Percentiles rank a stretch among this genome's conserved stretches.
phyloP scores from a whole-genome alignment of 2,113 vertebrate species.

The Connochaetes taurinus region DNA sequence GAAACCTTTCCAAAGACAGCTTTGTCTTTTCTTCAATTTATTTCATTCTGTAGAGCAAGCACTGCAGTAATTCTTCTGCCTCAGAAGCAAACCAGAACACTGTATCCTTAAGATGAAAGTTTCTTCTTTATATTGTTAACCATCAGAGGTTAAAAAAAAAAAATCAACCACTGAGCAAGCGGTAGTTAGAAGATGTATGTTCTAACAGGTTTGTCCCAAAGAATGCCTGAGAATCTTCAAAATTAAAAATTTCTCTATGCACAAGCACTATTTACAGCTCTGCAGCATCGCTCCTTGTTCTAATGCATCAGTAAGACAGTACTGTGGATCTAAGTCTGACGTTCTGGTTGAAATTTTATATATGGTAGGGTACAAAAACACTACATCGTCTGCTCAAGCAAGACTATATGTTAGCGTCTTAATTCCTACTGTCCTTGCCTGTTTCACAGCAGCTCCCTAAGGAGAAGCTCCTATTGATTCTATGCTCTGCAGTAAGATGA shows the following conservation, averaged over 20 bases:
- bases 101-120: conserved; percentile 79
- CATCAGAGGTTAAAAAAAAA: conserved; percentile 54
- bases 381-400: conserved; percentile 78
- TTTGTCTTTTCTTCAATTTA: conserved; percentile 74
- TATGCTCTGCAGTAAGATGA: conserved; percentile 92
- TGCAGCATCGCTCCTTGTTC: conserved; percentile 78
- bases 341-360: conserved; percentile 76
- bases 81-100: conserved; percentile 65
- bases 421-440: conserved; percentile 81
- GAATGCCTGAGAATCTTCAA: conserved; percentile 74
- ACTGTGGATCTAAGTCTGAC: conserved; percentile 74
- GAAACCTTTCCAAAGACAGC: conserved; percentile 69
- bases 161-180: conserved; percentile 56
- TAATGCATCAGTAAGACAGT: conserved; percentile 74
- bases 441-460: conserved; percentile 86
- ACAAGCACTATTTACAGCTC: conserved; percentile 80
- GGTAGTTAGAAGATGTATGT: conserved; percentile 62
- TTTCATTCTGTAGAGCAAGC: conserved; percentile 61
- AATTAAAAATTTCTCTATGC: conserved; percentile 70
- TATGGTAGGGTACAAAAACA: conserved; percentile 67
- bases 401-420: conserved; percentile 77
- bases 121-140: conserved; percentile 76
- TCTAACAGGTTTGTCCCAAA: conserved; percentile 78
- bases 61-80: conserved; percentile 74
- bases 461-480: conserved; percentile 89